Evolutionary conservation across 1,140 invertebrate species (phyloP), one percentile per base, ranked within the genome.

Genomic region (Anastrepha ludens): DNA sequence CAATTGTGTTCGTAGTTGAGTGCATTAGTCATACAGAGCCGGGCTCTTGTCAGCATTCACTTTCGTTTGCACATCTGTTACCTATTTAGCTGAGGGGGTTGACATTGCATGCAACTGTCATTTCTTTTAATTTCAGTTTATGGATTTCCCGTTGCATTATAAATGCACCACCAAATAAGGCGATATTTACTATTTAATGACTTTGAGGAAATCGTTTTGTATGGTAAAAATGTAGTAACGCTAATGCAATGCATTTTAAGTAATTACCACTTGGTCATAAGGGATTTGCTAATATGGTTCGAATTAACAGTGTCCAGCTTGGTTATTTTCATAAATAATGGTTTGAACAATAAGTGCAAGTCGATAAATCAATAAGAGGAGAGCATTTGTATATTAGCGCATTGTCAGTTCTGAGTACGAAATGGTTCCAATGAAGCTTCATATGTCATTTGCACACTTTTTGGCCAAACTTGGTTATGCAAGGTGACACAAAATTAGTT

Each of bases 91-190:
- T 9, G 74, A 41, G 74, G 17, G 74, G n/a, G 74, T 29, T 74
- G 41, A n/a, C 41, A 81, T 81, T 50, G 17, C 47, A 55, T 81
- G 74, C 74, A 78, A 81, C 74, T 81, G 50, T 81, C 74, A 81
- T 3, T 29, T n/a, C 74, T 47, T 58, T 2, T 20, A 17, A 50
- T 50, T n/a, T 81, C 2, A n/a, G 47, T 81, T 81, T 20, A 55
- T 81, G 74, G 74, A 81, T 81, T 81, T 81, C 74, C 74, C 74
- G 47, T 81, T 74, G 41, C 17, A 86, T 59, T 85, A 29, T 15
- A 86, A 86, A 13, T 86, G 29, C 29, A 29, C 15, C 58, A 62
- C 85, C 85, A 62, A 81, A 81, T 81, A 81, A 81, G 74, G 17
- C n/a, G 47, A 29, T 58, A 55, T 55, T 6, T 11, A 15, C 8